These are phyloP conservation scores for Drosophila mettleri DNA, from an alignment of 2,888 invertebrate genomes.

Conservation along the genomic window DNA sequence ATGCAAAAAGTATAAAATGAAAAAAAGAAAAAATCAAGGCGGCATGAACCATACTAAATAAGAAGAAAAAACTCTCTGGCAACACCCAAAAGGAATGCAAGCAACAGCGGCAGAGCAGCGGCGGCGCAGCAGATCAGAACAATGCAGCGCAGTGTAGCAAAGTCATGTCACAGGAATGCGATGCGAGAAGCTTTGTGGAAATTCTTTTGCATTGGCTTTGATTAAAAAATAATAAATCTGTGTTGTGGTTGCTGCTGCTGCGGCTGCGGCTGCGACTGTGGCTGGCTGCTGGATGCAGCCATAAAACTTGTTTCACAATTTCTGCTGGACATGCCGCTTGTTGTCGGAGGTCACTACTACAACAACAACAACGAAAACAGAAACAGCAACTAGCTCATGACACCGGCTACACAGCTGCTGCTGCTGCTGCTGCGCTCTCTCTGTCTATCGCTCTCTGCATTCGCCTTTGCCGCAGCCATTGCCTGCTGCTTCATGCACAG, in stretches of 20 bases:
- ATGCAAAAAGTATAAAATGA: slow-evolving; percentile 16
- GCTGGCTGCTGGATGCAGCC: slow-evolving; percentile 28
- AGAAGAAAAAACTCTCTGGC: slow-evolving; percentile 22
- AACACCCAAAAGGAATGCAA: slow-evolving; percentile 40
- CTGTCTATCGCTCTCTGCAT: slow-evolving; percentile 4
- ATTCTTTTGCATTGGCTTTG: slow-evolving; percentile 61
- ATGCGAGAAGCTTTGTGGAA: slow-evolving; percentile 58
- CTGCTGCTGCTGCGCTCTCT: slow-evolving; percentile 13
- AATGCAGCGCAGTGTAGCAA: slow-evolving; percentile 7
- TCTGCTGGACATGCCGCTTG: slow-evolving; percentile 55
- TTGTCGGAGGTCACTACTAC: slow-evolving; percentile 75
- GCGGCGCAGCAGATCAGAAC: slow-evolving; percentile 3
- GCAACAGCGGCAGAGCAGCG: slow-evolving; percentile 12
- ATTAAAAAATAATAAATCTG: slow-evolving; percentile 76
- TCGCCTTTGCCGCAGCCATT: neutral
- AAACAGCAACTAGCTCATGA: slow-evolving; percentile 29
- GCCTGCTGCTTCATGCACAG: slow-evolving; percentile 46
- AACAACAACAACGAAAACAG: slow-evolving; percentile 8
- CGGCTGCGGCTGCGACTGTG: slow-evolving; percentile 29
- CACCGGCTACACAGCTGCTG: slow-evolving; percentile 65
- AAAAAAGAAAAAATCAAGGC: neutral
- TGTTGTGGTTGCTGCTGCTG: slow-evolving; percentile 39
- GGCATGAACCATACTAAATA: slow-evolving; percentile 13
- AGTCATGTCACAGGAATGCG: slow-evolving; percentile 65
- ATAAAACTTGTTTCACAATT: slow-evolving; percentile 69